Evolutionary conservation across 2,888 invertebrate genomes (phyloP).

Genomic region (Cepaea hortensis): DNA sequence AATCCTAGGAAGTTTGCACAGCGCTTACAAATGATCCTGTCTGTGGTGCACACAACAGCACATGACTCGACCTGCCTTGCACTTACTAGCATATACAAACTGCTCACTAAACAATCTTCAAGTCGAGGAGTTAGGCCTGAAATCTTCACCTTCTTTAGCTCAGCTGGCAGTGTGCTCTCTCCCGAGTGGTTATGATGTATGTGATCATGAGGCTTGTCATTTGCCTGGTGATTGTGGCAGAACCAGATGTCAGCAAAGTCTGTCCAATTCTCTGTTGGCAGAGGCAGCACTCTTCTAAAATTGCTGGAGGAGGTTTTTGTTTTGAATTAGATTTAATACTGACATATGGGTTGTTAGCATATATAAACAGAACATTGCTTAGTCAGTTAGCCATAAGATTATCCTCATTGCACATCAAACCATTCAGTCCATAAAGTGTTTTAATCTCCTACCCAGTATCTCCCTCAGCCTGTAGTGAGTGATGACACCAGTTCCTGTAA

Average conservation of each 20-base stretch:
- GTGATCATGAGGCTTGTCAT: slow-evolving; percentile 24
- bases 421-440: too few species aligned
- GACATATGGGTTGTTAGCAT: too few species aligned
- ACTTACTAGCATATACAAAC: slow-evolving; percentile 61
- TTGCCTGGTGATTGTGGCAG: slow-evolving; percentile 63
- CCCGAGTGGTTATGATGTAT: slow-evolving; percentile 13
- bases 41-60: slow-evolving; percentile 49
- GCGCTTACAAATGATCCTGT: slow-evolving; percentile 57
- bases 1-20: slow-evolving; percentile 63
- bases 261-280: slow-evolving; percentile 71
- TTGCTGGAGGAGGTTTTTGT: slow-evolving; percentile 54
- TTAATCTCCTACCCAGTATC: too few species aligned
- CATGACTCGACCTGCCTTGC: slow-evolving; percentile 54
- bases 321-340: slow-evolving; percentile 11
- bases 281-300: slow-evolving; percentile 64
- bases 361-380: too few species aligned
- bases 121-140: slow-evolving; percentile 55
- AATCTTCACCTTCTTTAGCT: slow-evolving; percentile 6
- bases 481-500: too few species aligned
- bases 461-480: too few species aligned
- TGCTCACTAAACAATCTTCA: slow-evolving; percentile 68
- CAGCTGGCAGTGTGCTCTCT: slow-evolving; percentile 26
- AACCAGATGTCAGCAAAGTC: slow-evolving; percentile 71
- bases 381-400: too few species aligned
- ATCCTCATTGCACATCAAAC: too few species aligned